Evolutionary conservation across 2,113 vertebrate species (phyloP).

Genomic region (Gopherus flavomarginatus): DNA sequence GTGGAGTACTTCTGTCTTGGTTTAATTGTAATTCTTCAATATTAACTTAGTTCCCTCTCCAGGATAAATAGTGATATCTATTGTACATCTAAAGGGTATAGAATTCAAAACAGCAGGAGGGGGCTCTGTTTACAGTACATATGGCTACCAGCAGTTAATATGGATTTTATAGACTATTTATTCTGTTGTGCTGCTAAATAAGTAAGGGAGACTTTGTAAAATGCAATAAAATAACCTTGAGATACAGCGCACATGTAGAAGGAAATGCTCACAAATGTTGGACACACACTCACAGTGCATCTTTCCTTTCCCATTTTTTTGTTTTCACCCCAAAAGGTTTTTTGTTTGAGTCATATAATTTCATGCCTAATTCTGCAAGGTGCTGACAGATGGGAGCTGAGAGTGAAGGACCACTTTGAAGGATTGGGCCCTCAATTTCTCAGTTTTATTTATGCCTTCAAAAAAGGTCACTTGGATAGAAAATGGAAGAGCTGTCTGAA

Average conservation of each 20-base stretch:
- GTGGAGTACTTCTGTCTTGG: neutral
- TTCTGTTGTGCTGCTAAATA: constrained; percentile 1
- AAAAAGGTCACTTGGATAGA: neutral
- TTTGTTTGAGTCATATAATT: neutral
- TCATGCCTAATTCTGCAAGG: rapidly evolving
- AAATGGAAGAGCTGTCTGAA: neutral
- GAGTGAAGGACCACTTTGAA: neutral
- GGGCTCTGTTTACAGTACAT: neutral
- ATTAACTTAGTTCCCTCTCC: constrained; percentile 46
- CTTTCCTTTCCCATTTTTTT: neutral
- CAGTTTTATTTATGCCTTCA: neutral
- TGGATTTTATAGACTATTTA: neutral
- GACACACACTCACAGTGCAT: neutral
- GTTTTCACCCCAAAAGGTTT: neutral
- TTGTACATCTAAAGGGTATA: constrained; percentile 38
- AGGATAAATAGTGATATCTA: constrained; percentile 41
- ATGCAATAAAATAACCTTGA: neutral
- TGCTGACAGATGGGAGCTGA: rapidly evolving
- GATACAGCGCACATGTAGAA: neutral
- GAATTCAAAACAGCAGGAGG: constrained; percentile 14
- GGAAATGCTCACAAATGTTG: neutral
- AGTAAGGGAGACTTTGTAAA: neutral
- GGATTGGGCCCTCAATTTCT: neutral
- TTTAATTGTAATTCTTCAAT: constrained; percentile 39
- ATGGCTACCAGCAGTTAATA: neutral